These are phyloP conservation scores for Scartelaos histophorus DNA, from an alignment of 2,113 vertebrate species.

Conservation along the genomic window DNA sequence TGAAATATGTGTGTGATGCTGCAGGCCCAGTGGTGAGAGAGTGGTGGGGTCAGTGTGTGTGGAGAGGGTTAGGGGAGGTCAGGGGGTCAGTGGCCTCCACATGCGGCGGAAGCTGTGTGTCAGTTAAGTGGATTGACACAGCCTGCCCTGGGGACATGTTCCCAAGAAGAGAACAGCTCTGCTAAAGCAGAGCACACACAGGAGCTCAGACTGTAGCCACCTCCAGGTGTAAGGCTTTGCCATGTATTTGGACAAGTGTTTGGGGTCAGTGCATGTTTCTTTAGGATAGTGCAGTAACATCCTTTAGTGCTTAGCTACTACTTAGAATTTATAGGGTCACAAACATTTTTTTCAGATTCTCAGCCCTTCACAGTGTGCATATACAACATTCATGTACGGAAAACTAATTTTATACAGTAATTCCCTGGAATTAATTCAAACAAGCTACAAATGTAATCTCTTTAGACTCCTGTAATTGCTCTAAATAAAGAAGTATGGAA, in stretches of 20 bases:
- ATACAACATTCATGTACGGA: neutral
- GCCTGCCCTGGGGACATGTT: conserved; percentile 60
- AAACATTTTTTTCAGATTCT: neutral
- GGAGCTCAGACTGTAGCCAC: conserved; percentile 10
- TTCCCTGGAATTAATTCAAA: neutral
- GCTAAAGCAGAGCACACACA: conserved; percentile 10
- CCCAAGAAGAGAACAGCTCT: conserved; percentile 49
- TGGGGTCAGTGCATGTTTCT: neutral
- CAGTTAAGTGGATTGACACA: conserved; percentile 66
- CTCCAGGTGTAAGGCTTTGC: neutral
- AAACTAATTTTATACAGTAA: neutral
- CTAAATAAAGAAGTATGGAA: too few species aligned
- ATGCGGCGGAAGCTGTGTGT: conserved; percentile 70
- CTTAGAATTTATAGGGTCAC: neutral
- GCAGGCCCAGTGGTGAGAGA: conserved; percentile 16
- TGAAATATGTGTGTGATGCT: conserved; percentile 16
- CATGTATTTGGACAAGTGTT: neutral
- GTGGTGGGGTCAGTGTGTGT: conserved; percentile 52
- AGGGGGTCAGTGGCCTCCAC: conserved; percentile 67
- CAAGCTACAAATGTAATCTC: neutral
- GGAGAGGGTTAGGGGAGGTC: conserved; percentile 61
- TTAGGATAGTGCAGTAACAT: neutral
- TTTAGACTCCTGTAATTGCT: too few species aligned
- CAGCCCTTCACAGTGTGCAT: neutral
- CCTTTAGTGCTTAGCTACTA: neutral